These are phyloP conservation scores for Nudaria mundana DNA, from an alignment of 2,888 invertebrate species.

Conservation along the genomic window DNA sequence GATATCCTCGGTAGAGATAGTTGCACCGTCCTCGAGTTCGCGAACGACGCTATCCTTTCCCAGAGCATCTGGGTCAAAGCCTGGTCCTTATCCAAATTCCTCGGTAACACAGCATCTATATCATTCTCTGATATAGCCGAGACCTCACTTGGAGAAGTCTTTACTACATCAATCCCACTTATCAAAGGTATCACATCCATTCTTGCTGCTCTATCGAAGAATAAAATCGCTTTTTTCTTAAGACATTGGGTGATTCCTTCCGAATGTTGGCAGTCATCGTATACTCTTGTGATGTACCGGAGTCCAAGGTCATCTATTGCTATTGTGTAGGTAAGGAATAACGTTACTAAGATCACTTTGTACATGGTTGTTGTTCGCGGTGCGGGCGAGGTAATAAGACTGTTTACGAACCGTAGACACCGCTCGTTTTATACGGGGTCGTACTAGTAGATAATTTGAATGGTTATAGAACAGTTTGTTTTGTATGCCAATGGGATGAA, in stretches of 20 bases:
- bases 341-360: constrained; percentile 51
- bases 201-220: constrained; percentile 87
- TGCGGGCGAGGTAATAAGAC: constrained; percentile 76
- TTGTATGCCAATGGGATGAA: not conserved
- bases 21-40: constrained; percentile 88
- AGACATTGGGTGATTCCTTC: constrained; percentile 88
- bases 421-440: constrained; percentile 56
- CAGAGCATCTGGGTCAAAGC: constrained; percentile 85
- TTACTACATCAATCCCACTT: constrained; percentile 86
- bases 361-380: constrained; percentile 57
- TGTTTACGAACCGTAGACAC: constrained; percentile 58
- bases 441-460: constrained; percentile 2
- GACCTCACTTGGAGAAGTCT: constrained; percentile 67
- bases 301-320: constrained; percentile 79
- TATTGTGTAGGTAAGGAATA: constrained; percentile 40
- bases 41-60: constrained; percentile 85
- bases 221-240: constrained; percentile 90
- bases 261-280: constrained; percentile 88
- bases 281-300: constrained; percentile 85
- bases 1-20: constrained; percentile 88
- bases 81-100: constrained; percentile 84
- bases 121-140: constrained; percentile 83
- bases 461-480: not conserved
- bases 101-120: constrained; percentile 85
- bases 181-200: constrained; percentile 83